These are phyloP conservation scores for Tetropium fuscum DNA, from an alignment of 2,888 invertebrate genomes.

Conservation along the genomic window DNA sequence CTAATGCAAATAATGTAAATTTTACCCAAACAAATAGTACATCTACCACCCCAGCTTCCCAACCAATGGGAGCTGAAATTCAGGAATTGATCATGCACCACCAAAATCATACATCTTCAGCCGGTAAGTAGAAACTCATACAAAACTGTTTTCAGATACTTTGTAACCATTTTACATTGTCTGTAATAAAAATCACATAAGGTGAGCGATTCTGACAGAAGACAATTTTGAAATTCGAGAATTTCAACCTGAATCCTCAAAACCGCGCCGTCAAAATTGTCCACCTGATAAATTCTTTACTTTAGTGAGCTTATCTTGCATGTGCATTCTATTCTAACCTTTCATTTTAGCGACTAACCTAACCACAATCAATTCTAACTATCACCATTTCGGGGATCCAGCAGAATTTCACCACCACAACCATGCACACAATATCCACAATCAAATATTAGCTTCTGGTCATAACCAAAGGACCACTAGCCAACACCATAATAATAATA, in stretches of 20 bases:
- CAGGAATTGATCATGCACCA: constrained; percentile 66
- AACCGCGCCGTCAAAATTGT: too few relatives aligned
- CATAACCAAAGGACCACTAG: constrained; percentile 55
- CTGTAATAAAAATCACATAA: too few relatives aligned
- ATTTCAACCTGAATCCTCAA: too few relatives aligned
- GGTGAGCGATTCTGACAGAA: too few relatives aligned
- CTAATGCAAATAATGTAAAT: constrained; percentile 57
- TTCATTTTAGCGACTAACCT: constrained; percentile 51
- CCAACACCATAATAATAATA: constrained; percentile 60
- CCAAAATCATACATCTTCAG: constrained; percentile 60
- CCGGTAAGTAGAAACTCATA: too few relatives aligned
- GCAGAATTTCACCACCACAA: constrained; percentile 62
- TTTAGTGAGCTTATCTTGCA: too few relatives aligned
- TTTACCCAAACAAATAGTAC: constrained; percentile 59
- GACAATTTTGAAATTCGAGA: too few relatives aligned
- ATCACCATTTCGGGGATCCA: constrained; percentile 64
- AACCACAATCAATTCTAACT: constrained; percentile 59
- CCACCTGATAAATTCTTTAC: too few relatives aligned
- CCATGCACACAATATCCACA: constrained; percentile 63
- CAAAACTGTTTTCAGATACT: too few relatives aligned
- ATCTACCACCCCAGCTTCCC: constrained; percentile 53
- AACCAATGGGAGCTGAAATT: constrained; percentile 62
- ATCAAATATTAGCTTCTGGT: constrained; percentile 57
- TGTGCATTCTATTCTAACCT: too few relatives aligned
- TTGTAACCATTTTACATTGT: too few relatives aligned